These are phyloP conservation scores for Mantis religiosa DNA, from an alignment of 2,888 invertebrate genomes.

Conservation along the genomic window DNA sequence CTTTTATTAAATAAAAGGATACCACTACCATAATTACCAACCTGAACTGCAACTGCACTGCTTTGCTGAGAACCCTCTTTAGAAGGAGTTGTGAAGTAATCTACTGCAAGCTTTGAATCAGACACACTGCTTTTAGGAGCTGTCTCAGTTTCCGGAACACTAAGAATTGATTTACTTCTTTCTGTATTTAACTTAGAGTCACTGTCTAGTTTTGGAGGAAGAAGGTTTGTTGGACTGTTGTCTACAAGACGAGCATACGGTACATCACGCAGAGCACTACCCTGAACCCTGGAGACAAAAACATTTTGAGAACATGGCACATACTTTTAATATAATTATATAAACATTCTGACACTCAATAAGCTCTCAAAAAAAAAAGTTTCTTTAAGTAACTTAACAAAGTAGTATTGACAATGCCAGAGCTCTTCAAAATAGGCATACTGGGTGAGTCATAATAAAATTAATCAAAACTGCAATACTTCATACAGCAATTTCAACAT, in stretches of 20 bases:
- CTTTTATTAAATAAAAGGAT: too few species aligned
- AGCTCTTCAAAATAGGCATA: neutral
- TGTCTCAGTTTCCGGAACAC: slow-evolving; percentile 48
- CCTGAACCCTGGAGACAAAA: neutral
- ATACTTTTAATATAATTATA: too few species aligned
- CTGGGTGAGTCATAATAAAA: neutral
- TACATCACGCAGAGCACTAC: slow-evolving; percentile 57
- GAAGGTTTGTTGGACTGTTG: slow-evolving; percentile 49
- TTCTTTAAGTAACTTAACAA: too few species aligned
- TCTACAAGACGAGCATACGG: slow-evolving; percentile 78
- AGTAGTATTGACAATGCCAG: too few species aligned
- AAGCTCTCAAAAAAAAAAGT: too few species aligned
- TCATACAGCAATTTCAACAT: neutral
- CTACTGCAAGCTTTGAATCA: slow-evolving; percentile 78
- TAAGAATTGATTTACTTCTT: slow-evolving; percentile 46
- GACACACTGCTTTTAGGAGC: slow-evolving; percentile 79
- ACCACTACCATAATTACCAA: neutral
- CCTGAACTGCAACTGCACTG: neutral
- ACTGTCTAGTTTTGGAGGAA: slow-evolving; percentile 63
- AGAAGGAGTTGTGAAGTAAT: slow-evolving; percentile 53
- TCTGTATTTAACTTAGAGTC: slow-evolving; percentile 65
- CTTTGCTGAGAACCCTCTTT: neutral
- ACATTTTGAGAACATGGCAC: neutral
- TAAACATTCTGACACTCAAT: too few species aligned
- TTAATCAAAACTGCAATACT: neutral